Base-by-base conservation (phyloP, 2,888 invertebrate species). In the Heteromurus nitidus region DNA sequence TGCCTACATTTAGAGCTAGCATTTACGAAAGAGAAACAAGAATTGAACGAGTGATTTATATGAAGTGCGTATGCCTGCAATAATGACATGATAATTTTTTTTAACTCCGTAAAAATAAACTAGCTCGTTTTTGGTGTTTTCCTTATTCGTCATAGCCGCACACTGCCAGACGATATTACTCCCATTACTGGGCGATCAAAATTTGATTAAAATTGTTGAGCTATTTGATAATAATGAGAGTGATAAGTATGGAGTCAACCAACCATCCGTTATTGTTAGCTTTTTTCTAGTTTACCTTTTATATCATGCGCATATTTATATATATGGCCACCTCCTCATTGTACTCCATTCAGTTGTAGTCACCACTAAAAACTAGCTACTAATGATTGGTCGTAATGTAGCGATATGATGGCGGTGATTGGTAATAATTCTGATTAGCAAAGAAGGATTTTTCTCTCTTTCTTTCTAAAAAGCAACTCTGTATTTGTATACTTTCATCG, bases 161-260 rank as follows among this genome's bases (percentile, higher is more conserved):
- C 26, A 62, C 1, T 44, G 26, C 9, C 3, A 3, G 18, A 30
- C 62, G 1, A 5, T 30, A 62, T 62, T 30, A 62, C 31, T 62
- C 26, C 62, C 31, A 62, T 62, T 62, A 62, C 5, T 62, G 30
- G 62, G 62, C 18, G 62, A 16, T 31, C 62, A 62, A 55, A 62
- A 62, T 62, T n/a, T 62, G 62, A 62, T 30, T 62, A 62, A 62
- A 62, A 62, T 62, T 62, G 62, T 31, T 31, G 62, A n/a, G 62
- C 30, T n/a, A n/a, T 31, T 62, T 62, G 62, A 62, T 62, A 58
- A 28, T 58, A 30, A 62, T 62, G 20, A 62, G 11, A n/a, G 22
- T 22, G 24, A 5, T 55, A 24, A 55, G 22, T 55, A 24, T 55
- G 55, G 24, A 55, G 55, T 24, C 24, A 16, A n/a, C 16, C 24